Conservation (phyloP, 2,113 vertebrate genomes). For the Scatophagus argus region DNA sequence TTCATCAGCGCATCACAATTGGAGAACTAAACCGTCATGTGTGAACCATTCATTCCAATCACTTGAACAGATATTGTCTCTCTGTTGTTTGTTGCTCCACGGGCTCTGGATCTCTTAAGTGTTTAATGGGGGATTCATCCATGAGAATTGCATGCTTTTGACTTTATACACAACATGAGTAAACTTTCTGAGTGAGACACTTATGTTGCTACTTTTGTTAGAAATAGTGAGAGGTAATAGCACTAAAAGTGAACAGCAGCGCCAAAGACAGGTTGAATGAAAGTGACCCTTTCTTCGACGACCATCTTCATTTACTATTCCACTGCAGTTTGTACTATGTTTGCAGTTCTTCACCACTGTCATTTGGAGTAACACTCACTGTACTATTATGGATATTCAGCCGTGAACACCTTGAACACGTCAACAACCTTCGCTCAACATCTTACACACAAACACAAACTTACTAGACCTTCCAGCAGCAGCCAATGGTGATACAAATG, state of each 20-base stretch:
- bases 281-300: constrained; percentile 26
- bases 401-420: constrained; percentile 18
- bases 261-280: constrained; percentile 2
- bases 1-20: constrained; percentile 54
- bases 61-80: constrained; percentile 3
- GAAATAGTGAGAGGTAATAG: constrained; percentile 1
- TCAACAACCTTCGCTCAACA: background rate
- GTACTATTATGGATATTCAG: constrained; percentile 49
- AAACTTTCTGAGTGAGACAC: constrained; percentile 10
- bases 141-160: background rate
- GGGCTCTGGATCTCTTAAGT: constrained; percentile 2
- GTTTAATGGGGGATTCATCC: constrained; percentile 36
- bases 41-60: constrained; percentile 47
- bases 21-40: constrained; percentile 20
- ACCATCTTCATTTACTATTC: constrained; percentile 43
- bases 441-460: background rate
- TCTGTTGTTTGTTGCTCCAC: constrained; percentile 30
- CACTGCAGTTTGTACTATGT: constrained; percentile 30
- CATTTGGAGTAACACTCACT: constrained; percentile 25
- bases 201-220: background rate
- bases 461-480: background rate
- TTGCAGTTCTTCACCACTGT: constrained; percentile 48
- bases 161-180: constrained; percentile 15
- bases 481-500: constrained; percentile 23
- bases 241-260: background rate